Conservation (phyloP, 2,113 vertebrate species). For the Piliocolobus tephrosceles region DNA sequence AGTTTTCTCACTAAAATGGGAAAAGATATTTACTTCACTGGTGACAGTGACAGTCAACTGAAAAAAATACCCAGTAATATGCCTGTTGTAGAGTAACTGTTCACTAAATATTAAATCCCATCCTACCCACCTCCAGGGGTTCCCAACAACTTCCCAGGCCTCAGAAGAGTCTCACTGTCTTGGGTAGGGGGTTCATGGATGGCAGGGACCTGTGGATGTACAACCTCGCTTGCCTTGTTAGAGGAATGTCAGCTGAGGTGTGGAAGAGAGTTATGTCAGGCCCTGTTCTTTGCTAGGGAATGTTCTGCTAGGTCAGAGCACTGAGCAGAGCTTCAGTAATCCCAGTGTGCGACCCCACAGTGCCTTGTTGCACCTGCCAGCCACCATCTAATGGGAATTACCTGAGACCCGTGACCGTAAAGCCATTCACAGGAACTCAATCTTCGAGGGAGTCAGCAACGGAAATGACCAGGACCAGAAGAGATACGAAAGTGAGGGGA, state of each 20-base stretch:
- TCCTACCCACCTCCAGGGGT: fast-evolving
- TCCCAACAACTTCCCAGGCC: neutral
- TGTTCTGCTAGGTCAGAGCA: conserved; percentile 46
- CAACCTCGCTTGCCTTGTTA: neutral
- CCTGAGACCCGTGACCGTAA: neutral
- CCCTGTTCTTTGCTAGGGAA: neutral
- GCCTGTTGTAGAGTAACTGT: neutral
- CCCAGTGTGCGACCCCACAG: neutral
- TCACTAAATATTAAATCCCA: neutral
- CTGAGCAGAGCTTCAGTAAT: conserved; percentile 21
- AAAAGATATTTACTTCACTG: neutral
- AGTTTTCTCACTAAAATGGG: neutral
- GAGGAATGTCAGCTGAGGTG: neutral
- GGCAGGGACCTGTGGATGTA: neutral
- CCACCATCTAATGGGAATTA: conserved; percentile 40
- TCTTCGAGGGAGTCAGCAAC: neutral
- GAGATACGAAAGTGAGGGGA: neutral
- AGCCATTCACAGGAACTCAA: neutral
- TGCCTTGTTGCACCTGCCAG: conserved; percentile 26
- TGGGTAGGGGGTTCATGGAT: neutral
- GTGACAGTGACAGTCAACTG: neutral
- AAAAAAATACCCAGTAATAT: neutral
- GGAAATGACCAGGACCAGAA: neutral
- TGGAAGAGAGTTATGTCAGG: conserved; percentile 33
- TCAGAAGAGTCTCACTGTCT: neutral